A percentile compares a stretch with the other conserved stretches of the same genome.
Conservation (phyloP, 2,797 vertebrate species). For the Antrozous pallidus region DNA sequence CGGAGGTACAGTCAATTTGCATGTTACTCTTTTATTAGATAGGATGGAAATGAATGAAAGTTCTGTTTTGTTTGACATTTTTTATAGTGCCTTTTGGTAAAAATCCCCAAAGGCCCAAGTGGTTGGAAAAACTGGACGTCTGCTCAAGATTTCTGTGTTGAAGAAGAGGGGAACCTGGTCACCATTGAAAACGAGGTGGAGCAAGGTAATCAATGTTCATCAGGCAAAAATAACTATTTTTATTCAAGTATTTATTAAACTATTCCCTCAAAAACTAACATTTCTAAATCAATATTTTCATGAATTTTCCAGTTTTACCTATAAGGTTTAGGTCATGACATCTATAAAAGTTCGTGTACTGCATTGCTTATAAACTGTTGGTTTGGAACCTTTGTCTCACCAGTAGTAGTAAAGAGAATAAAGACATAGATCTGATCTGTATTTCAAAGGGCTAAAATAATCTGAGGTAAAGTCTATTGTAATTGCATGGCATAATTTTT, state of each 20-base stretch:
- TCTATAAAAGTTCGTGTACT: not conserved
- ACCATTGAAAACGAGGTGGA: conserved; percentile 90
- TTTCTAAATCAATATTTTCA: conserved; percentile 8
- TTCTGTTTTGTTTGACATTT: not conserved
- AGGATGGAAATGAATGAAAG: not conserved
- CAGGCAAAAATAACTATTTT: not conserved
- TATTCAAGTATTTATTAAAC: conserved; percentile 6
- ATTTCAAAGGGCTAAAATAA: conserved; percentile 43
- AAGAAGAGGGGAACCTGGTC: conserved; percentile 86
- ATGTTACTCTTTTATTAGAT: too few species aligned
- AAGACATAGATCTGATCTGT: not conserved
- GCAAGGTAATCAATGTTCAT: conserved; percentile 84
- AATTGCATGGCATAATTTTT: conserved; percentile 20
- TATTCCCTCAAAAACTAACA: not conserved
- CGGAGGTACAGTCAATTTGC: too few species aligned
- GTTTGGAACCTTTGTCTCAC: not conserved
- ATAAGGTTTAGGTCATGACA: not conserved
- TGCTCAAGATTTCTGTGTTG: conserved; percentile 88
- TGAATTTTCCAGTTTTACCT: not conserved
- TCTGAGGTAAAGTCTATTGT: not conserved
- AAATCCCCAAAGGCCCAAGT: conserved; percentile 84
- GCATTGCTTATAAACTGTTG: not conserved
- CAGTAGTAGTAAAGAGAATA: not conserved
- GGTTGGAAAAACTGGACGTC: conserved; percentile 87
- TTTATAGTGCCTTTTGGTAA: conserved; percentile 91